phyloP scores from a whole-genome alignment of 2,888 invertebrate genomes.

The Digitonthophagus gazella region DNA sequence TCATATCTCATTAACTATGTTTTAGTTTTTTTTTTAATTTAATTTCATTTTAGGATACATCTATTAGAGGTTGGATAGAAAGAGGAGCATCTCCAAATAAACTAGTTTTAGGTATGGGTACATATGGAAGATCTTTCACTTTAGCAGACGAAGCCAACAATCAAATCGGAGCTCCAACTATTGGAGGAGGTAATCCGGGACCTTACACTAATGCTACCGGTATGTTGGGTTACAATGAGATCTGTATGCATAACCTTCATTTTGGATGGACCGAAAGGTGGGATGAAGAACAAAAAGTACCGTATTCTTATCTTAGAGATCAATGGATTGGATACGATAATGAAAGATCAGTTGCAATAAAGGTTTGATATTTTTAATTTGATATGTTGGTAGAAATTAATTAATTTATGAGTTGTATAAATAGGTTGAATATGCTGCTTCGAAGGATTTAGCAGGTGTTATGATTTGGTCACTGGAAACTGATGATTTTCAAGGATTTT shows the following conservation, averaged over 20 bases:
- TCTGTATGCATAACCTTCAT: not conserved
- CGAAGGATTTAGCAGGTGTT: slow-evolving; percentile 57
- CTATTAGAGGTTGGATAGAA: slow-evolving; percentile 54
- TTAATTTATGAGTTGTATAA: not conserved
- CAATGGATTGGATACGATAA: slow-evolving; percentile 74
- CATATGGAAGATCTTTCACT: slow-evolving; percentile 68
- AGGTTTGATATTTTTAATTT: slow-evolving; percentile 55
- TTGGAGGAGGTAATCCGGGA: slow-evolving; percentile 60
- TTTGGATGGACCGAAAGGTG: slow-evolving; percentile 55
- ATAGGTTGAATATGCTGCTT: slow-evolving; percentile 51
- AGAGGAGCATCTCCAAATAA: slow-evolving; percentile 62
- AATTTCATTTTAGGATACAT: slow-evolving; percentile 20
- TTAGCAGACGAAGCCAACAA: slow-evolving; percentile 51
- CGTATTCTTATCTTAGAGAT: slow-evolving; percentile 58
- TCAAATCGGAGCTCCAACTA: slow-evolving; percentile 57
- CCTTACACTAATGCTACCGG: slow-evolving; percentile 63
- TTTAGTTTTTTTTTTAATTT: not conserved
- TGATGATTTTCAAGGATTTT: slow-evolving; percentile 68
- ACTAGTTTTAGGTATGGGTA: slow-evolving; percentile 66
- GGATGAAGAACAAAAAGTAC: slow-evolving; percentile 59
- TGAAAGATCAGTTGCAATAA: slow-evolving; percentile 54
- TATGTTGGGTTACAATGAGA: slow-evolving; percentile 39
- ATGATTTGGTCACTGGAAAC: slow-evolving; percentile 83
- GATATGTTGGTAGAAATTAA: slow-evolving; percentile 1
- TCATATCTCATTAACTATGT: slow-evolving; percentile 30